These are phyloP conservation scores for Melanotaenia parkinsoni DNA, from an alignment of 2,797 vertebrate genomes.

Conservation along the genomic window DNA sequence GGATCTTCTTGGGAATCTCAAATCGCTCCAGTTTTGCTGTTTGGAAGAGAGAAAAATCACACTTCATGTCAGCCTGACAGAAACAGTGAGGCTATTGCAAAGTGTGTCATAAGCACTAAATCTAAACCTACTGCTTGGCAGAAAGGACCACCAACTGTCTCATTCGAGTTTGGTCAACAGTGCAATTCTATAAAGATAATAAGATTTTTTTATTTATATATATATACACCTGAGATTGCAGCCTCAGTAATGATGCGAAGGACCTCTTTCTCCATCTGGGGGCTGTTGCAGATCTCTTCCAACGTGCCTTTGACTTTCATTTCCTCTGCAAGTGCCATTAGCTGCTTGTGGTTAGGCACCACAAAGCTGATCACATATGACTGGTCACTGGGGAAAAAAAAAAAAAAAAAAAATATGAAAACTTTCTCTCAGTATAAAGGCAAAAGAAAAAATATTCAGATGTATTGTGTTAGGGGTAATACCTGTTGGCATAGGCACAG, in stretches of 20 bases:
- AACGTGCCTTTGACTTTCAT: conserved; percentile 86
- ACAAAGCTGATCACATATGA: conserved; percentile 97
- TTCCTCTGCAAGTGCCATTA: conserved; percentile 87
- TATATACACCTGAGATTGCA: conserved; percentile 85
- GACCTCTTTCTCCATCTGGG: conserved; percentile 91
- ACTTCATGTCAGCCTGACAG: conserved; percentile 36
- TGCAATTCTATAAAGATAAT: not conserved
- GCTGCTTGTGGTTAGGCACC: conserved; percentile 96
- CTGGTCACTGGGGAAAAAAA: conserved; percentile 86
- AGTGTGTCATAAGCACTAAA: conserved; percentile 17
- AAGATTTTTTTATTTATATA: conserved; percentile 49
- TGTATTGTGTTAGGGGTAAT: not conserved
- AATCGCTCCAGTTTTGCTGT: conserved; percentile 94
- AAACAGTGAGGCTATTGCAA: not conserved
- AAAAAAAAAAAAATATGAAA: not conserved
- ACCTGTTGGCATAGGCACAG: conserved; percentile 98
- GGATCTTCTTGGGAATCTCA: conserved; percentile 95
- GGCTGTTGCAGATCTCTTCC: conserved; percentile 93
- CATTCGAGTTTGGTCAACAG: not conserved
- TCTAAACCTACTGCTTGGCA: conserved; percentile 7
- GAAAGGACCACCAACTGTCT: not conserved
- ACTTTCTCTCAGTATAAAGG: not conserved
- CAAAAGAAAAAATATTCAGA: not conserved
- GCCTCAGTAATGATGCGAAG: conserved; percentile 91
- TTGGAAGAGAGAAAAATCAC: conserved; percentile 10